Percentiles rank a stretch among this genome's conserved stretches.
Conservation (phyloP, 1,140 invertebrate species). For the Potamilus streckersoni region DNA sequence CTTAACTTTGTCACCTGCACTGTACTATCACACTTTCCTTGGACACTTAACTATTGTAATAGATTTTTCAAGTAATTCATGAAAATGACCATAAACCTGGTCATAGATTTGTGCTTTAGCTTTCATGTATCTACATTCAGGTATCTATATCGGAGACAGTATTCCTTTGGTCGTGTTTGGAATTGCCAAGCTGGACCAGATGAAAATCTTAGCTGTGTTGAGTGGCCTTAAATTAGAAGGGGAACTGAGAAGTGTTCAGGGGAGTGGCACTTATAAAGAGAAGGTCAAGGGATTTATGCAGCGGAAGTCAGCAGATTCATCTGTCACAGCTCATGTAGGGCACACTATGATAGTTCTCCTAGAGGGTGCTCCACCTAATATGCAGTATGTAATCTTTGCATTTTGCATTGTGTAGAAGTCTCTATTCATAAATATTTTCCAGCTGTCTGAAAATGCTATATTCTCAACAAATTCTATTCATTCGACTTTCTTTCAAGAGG, state of each 20-base stretch:
- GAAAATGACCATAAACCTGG: too few species aligned
- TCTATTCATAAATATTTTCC: too few species aligned
- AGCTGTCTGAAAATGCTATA: too few species aligned
- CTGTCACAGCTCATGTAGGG: slow-evolving; percentile 89
- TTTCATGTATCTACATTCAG: slow-evolving; percentile 32
- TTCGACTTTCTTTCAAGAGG: too few species aligned
- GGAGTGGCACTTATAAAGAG: slow-evolving; percentile 78
- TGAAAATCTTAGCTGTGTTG: slow-evolving; percentile 87
- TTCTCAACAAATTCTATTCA: too few species aligned
- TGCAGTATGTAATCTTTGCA: slow-evolving; percentile 76
- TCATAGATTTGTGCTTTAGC: too few species aligned
- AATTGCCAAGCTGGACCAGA: slow-evolving; percentile 88
- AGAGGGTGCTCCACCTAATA: slow-evolving; percentile 88
- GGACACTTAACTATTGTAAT: too few species aligned
- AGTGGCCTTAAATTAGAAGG: slow-evolving; percentile 93
- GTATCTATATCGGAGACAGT: slow-evolving; percentile 68
- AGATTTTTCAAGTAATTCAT: too few species aligned
- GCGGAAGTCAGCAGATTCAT: slow-evolving; percentile 80
- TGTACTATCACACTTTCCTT: too few species aligned
- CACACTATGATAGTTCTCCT: slow-evolving; percentile 91
- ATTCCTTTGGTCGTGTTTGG: slow-evolving; percentile 83
- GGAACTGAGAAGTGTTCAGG: slow-evolving; percentile 86
- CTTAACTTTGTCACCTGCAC: too few species aligned
- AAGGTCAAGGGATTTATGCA: slow-evolving; percentile 73
- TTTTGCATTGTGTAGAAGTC: background rate